Conservation (phyloP, 2,797 vertebrate genomes). For the Craterocephalus amniculus region DNA sequence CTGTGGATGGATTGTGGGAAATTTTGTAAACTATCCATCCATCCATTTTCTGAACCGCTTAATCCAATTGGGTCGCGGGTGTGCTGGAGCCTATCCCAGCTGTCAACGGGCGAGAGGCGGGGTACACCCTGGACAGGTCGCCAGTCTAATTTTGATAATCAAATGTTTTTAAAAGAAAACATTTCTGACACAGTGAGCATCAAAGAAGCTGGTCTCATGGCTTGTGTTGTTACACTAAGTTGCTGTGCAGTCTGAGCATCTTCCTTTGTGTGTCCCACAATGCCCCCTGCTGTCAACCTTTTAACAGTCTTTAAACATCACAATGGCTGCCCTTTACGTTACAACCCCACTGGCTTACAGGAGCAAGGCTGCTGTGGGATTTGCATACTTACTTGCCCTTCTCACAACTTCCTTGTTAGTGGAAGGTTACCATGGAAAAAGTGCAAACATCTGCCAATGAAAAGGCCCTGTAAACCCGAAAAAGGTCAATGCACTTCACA, state of each 20-base stretch:
- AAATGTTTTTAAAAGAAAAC: background rate
- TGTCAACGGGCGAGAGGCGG: too few relatives aligned
- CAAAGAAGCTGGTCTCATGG: background rate
- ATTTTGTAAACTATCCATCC: too few relatives aligned
- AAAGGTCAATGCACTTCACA: conserved; percentile 31
- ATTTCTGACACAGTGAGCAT: background rate
- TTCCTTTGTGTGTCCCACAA: conserved; percentile 55
- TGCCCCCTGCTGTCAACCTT: conserved; percentile 55
- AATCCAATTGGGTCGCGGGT: too few relatives aligned
- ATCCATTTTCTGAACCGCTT: too few relatives aligned
- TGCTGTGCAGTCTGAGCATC: background rate
- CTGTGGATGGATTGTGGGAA: background rate
- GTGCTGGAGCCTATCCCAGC: too few relatives aligned
- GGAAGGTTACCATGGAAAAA: conserved; percentile 48
- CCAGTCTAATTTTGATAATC: background rate
- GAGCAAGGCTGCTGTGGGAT: conserved; percentile 46
- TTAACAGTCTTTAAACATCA: conserved; percentile 25
- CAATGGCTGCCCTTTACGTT: conserved; percentile 69
- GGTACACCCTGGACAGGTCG: too few relatives aligned
- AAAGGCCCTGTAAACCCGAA: conserved; percentile 31
- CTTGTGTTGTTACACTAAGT: background rate
- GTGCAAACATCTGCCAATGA: conserved; percentile 40
- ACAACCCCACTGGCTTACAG: conserved; percentile 25
- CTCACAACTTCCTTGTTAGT: conserved; percentile 45
- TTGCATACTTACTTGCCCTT: conserved; percentile 52